Conservation (phyloP, 2,797 vertebrate species). For the Acrocephalus scirpaceus region DNA sequence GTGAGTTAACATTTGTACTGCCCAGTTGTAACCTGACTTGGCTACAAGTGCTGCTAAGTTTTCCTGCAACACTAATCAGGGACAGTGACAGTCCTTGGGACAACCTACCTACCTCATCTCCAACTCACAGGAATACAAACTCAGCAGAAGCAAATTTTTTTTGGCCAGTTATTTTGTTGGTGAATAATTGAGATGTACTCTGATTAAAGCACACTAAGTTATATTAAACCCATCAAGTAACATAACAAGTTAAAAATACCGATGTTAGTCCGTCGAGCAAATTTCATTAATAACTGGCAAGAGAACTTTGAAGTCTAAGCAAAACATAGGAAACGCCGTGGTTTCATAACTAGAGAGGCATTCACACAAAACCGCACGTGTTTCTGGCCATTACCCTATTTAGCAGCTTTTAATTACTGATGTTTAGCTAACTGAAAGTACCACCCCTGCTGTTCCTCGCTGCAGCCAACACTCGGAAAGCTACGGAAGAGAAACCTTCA, state of each 20-base stretch:
- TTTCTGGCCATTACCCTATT: fast-evolving
- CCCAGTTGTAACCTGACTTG: neutral
- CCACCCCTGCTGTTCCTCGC: no score
- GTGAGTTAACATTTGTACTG: neutral
- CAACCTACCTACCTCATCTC: no score
- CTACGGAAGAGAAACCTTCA: fast-evolving
- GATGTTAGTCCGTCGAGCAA: neutral
- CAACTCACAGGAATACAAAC: fast-evolving
- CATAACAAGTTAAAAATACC: neutral
- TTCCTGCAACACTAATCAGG: fast-evolving
- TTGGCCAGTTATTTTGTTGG: neutral
- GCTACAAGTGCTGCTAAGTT: fast-evolving
- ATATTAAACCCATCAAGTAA: neutral
- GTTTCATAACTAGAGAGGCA: neutral
- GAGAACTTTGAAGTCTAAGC: neutral
- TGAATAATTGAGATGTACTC: neutral
- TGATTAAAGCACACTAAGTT: neutral
- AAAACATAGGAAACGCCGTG: neutral
- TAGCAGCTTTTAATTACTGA: neutral
- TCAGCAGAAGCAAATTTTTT: neutral
- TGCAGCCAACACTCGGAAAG: fast-evolving
- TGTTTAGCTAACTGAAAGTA: neutral
- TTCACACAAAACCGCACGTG: fast-evolving
- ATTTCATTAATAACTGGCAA: neutral
- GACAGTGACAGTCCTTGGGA: no score